These are phyloP conservation scores for Macrosiphum euphorbiae DNA, from an alignment of 2,888 invertebrate genomes.

Conservation along the genomic window DNA sequence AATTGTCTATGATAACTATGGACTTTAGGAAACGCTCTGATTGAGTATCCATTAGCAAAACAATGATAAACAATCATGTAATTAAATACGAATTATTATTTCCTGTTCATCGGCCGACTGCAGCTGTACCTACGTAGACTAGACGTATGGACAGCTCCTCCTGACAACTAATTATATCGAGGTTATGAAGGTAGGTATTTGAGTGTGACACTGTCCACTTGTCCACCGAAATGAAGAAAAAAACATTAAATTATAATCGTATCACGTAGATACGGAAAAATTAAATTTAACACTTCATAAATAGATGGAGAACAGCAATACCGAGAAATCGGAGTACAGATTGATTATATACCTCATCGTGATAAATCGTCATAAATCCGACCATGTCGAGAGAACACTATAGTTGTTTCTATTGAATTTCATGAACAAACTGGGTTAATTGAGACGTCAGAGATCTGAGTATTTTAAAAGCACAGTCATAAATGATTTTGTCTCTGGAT, in stretches of 20 bases:
- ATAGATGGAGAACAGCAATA: background rate
- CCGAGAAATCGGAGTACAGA: background rate
- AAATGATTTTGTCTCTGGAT: constrained; percentile 2
- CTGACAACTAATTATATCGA: background rate
- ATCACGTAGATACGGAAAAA: background rate
- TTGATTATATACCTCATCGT: background rate
- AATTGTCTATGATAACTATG: constrained; percentile 20
- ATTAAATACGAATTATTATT: constrained; percentile 35
- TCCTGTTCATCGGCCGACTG: background rate
- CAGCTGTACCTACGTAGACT: background rate
- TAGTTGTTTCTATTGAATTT: background rate
- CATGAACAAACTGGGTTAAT: background rate
- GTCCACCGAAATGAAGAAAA: background rate
- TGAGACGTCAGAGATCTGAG: background rate
- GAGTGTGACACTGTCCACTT: background rate
- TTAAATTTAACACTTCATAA: background rate
- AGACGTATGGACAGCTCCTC: background rate
- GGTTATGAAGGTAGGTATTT: background rate
- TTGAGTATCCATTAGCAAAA: constrained; percentile 36
- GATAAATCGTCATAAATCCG: constrained; percentile 4
- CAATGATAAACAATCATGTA: constrained; percentile 30
- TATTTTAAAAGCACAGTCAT: background rate
- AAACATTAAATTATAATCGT: background rate
- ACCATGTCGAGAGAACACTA: background rate
- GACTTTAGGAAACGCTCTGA: constrained; percentile 62